A percentile compares a stretch with the other conserved stretches of the same genome.
Conservation (phyloP, 2,888 invertebrate genomes). For the Trachelus stipa region DNA sequence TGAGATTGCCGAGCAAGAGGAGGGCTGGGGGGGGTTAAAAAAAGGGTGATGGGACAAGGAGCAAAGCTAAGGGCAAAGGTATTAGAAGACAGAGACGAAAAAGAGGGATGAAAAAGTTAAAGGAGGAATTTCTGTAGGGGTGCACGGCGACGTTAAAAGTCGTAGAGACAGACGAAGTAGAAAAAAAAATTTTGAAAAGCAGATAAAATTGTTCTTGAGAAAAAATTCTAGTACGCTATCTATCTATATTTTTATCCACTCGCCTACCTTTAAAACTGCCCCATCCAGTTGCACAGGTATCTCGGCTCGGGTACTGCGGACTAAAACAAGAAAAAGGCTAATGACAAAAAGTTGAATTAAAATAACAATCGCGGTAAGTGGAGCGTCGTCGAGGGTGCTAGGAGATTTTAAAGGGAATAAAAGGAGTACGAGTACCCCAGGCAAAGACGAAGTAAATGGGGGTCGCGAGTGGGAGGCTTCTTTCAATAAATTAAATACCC, state of each 20-base stretch:
- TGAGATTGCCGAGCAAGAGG: slow-evolving; percentile 43
- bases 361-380: slow-evolving; percentile 34
- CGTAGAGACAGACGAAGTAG: slow-evolving; percentile 23
- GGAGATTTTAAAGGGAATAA: neutral
- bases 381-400: slow-evolving; percentile 3
- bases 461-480: slow-evolving; percentile 8
- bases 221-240: neutral
- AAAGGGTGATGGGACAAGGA: neutral
- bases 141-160: slow-evolving; percentile 15
- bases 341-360: slow-evolving; percentile 41
- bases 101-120: slow-evolving; percentile 1
- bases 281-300: too few species aligned
- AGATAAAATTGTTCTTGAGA: neutral
- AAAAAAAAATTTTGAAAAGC: slow-evolving; percentile 13
- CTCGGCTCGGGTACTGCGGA: neutral
- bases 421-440: neutral
- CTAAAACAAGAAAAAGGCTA: slow-evolving; percentile 46
- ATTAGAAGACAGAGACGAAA: neutral
- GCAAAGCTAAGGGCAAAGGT: neutral
- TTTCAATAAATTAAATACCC: slow-evolving; percentile 34
- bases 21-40: neutral
- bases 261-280: too few species aligned
- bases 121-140: neutral
- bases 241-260: neutral
- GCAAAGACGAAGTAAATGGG: neutral